Evolutionary conservation across 2,113 vertebrate species (phyloP).

Genomic region (Lasiurus cinereus): DNA sequence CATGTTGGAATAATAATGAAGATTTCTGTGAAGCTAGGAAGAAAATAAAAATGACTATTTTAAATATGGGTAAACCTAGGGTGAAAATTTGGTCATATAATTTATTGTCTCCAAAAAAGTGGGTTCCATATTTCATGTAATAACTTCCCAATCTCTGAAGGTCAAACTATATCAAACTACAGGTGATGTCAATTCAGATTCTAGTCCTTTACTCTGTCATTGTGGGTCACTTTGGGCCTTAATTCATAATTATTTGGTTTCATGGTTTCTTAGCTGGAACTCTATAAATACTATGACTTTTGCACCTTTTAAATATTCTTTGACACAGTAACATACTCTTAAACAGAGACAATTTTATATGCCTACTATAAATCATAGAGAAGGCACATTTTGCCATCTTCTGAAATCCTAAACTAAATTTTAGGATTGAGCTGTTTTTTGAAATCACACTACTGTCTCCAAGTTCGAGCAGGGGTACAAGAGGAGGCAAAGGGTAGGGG

Average conservation of each 20-base stretch:
- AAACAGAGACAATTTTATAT: neutral
- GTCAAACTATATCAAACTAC: neutral
- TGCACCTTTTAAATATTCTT: neutral
- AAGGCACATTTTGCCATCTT: neutral
- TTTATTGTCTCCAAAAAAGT: neutral
- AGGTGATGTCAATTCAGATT: neutral
- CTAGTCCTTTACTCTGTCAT: neutral
- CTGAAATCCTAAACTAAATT: neutral
- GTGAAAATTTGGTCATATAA: neutral
- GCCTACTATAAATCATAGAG: neutral
- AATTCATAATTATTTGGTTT: slow-evolving; percentile 28
- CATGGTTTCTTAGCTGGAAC: neutral
- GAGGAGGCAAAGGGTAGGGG: neutral
- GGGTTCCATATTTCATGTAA: neutral
- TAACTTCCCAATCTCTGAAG: neutral
- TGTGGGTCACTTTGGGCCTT: neutral
- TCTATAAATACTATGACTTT: neutral
- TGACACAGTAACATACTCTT: neutral
- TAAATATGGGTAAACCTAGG: neutral
- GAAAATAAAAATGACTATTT: slow-evolving; percentile 36
- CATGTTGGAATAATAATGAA: slow-evolving; percentile 33
- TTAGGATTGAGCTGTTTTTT: neutral
- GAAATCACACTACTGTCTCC: neutral
- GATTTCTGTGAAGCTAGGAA: neutral
- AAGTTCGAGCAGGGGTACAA: neutral